Conservation (phyloP, 1,140 invertebrate species). For the Drosophila gunungcola region DNA sequence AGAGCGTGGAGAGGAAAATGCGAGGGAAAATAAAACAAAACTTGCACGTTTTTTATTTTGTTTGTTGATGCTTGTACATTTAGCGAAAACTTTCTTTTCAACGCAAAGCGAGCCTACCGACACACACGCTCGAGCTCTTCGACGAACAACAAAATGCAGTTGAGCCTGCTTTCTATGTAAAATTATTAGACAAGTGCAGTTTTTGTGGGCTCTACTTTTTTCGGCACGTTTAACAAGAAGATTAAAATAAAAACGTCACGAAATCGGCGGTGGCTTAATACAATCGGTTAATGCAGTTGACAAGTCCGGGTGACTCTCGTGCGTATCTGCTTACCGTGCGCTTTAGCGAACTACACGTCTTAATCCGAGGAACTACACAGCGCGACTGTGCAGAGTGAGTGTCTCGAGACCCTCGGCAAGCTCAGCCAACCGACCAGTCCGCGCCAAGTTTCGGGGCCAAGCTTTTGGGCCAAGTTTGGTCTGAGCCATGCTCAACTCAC, state of each 20-base stretch:
- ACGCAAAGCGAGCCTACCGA: conserved; percentile 57
- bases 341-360: conserved; percentile 70
- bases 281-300: not conserved
- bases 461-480: conserved; percentile 22
- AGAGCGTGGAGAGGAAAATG: conserved; percentile 60
- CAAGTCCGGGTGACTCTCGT: conserved; percentile 14
- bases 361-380: conserved; percentile 65
- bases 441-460: conserved; percentile 34
- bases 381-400: conserved; percentile 67
- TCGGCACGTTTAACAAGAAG: not conserved
- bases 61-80: conserved; percentile 69
- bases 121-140: conserved; percentile 49
- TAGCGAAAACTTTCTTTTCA: conserved; percentile 75
- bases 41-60: conserved; percentile 55
- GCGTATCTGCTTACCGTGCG: conserved; percentile 65
- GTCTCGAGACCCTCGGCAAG: conserved; percentile 48
- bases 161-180: conserved; percentile 66
- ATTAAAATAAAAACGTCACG: not conserved
- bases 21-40: conserved; percentile 64
- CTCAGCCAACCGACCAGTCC: conserved; percentile 5
- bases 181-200: conserved; percentile 42
- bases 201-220: conserved; percentile 7
- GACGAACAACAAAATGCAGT: conserved; percentile 70
- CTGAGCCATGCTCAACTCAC: conserved; percentile 17
- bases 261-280: not conserved